Conservation (phyloP, 2,888 invertebrate genomes). For the Melieria crassipennis region DNA sequence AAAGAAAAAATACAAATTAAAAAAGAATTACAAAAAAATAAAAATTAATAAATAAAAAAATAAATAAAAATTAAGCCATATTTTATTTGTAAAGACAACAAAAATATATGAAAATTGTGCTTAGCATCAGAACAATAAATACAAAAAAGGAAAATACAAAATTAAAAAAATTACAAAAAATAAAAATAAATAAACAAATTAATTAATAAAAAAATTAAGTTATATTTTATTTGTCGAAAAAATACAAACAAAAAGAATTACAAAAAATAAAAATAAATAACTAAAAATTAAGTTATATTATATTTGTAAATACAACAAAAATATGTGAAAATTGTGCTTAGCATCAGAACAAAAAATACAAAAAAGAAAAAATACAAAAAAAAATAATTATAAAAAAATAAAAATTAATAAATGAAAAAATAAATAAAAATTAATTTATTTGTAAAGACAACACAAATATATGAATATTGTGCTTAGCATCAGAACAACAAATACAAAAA, state of each 20-base stretch:
- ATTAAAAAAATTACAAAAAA: neutral
- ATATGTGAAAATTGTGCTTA: neutral
- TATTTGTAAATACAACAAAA: neutral
- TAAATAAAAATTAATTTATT: neutral
- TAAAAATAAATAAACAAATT: too few relatives aligned
- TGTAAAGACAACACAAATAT: neutral
- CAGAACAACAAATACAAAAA: neutral
- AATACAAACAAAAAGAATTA: too few relatives aligned
- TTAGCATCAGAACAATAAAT: neutral
- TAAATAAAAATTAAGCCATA: neutral
- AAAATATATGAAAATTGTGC: neutral
- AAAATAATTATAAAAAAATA: neutral
- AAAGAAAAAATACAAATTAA: too few relatives aligned
- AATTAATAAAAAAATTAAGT: too few relatives aligned
- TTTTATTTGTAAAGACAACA: too few relatives aligned
- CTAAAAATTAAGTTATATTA: neutral
- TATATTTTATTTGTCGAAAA: too few relatives aligned
- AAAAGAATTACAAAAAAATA: neutral
- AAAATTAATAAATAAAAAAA: constrained; percentile 4
- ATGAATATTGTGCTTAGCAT: neutral
- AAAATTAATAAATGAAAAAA: neutral
- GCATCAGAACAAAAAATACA: neutral
- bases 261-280: neutral
- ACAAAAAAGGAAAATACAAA: neutral
- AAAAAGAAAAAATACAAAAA: neutral